Conservation (phyloP, 2,113 vertebrate species). For the Cyprinodon variegatus region DNA sequence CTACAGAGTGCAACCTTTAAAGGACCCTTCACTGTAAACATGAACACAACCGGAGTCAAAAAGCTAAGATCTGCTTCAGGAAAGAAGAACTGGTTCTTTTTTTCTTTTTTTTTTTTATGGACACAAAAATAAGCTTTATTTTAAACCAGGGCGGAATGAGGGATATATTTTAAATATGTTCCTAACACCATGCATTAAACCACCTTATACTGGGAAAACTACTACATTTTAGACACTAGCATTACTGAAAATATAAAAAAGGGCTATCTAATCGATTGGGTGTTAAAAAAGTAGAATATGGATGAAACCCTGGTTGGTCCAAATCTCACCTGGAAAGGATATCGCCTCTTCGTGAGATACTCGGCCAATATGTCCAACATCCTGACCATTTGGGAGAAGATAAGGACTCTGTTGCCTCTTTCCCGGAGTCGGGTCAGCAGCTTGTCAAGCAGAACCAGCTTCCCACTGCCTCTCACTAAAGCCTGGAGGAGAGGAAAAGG, state of each 20-base stretch:
- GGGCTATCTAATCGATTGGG: background rate
- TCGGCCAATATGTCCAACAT: constrained; percentile 99
- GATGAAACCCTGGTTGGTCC: background rate
- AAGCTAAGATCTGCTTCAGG: background rate
- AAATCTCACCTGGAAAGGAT: constrained; percentile 90
- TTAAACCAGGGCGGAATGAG: background rate
- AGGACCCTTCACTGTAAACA: constrained; percentile 32
- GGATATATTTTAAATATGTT: background rate
- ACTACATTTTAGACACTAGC: too few species aligned
- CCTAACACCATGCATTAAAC: too few species aligned
- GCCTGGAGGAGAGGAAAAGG: constrained; percentile 69
- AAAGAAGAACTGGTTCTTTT: background rate
- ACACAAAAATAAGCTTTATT: background rate
- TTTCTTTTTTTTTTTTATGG: background rate
- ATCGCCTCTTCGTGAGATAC: constrained; percentile 92
- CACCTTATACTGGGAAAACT: too few species aligned
- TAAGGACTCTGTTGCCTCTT: constrained; percentile 94
- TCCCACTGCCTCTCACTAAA: constrained; percentile 93
- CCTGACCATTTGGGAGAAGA: constrained; percentile 99
- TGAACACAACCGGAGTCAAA: constrained; percentile 7
- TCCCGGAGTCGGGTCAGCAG: constrained; percentile 92
- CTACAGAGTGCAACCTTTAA: constrained; percentile 2
- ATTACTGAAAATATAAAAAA: background rate
- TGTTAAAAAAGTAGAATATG: background rate
- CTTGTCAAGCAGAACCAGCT: constrained; percentile 96